Percentiles rank a stretch among this genome's conserved stretches.
Evolutionary conservation across 1,140 invertebrate genomes (phyloP).

Genomic region (Eriosoma lanigerum): DNA sequence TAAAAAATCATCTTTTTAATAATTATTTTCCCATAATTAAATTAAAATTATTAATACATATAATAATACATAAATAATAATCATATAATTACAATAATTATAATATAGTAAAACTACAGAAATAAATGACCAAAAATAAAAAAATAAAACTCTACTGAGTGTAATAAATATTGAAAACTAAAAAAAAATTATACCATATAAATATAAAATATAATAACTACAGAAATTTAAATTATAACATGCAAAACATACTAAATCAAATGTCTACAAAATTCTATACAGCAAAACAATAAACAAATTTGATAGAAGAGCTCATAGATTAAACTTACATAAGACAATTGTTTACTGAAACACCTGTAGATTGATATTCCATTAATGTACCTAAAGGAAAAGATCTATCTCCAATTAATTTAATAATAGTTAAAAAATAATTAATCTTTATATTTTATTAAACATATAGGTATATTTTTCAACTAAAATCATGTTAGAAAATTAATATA

Average conservation of each 20-base stretch:
- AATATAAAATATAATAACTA: too few relatives aligned
- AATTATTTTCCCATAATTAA: too few relatives aligned
- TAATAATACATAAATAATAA: too few relatives aligned
- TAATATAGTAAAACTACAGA: too few relatives aligned
- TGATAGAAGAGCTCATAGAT: constrained; percentile 8
- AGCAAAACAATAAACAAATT: constrained; percentile 28
- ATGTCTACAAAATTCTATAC: constrained; percentile 18
- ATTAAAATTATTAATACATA: too few relatives aligned
- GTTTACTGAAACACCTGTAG: constrained; percentile 33
- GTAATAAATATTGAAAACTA: too few relatives aligned
- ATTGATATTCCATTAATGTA: constrained; percentile 35
- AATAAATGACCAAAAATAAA: too few relatives aligned
- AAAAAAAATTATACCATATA: too few relatives aligned
- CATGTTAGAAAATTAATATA: not conserved
- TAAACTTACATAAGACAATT: constrained; percentile 42
- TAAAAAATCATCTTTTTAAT: too few relatives aligned
- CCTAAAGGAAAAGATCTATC: constrained; percentile 25
- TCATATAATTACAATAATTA: too few relatives aligned
- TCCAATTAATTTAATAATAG: constrained; percentile 15
- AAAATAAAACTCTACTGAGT: too few relatives aligned
- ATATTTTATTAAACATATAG: not conserved
- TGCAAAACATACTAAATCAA: constrained; percentile 29
- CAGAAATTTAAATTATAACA: not conserved
- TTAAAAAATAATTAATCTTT: constrained; percentile 17
- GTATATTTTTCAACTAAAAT: not conserved